Base-by-base conservation (phyloP, 1,140 invertebrate species). In the Ladona fulva region DNA sequence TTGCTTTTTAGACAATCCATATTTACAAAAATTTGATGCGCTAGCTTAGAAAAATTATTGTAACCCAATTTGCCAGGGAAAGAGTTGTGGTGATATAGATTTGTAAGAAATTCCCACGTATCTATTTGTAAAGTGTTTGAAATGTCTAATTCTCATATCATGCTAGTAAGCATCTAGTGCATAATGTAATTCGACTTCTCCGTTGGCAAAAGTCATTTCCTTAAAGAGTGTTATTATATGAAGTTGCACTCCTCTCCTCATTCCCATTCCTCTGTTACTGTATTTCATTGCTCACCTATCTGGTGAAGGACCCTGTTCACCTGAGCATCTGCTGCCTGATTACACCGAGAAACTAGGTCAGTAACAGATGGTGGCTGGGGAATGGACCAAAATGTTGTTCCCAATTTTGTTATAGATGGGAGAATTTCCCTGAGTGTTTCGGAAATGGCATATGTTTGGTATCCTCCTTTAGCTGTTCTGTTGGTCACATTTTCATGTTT, bases 201-300 rank as follows among this genome's bases (percentile, higher is more conserved):
- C 29, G 8, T 5, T 8, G 29, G 29, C 29, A 37, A 37, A 37
- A 37, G 29, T 37, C 29, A 37, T 37, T 37, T 37, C 29, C 29
- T 37, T 37, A 37, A 37, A 37, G 52, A 66, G 52, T 66, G 52
- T 19, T 66, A 66, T 19, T 66, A 16, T 66, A 16, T 66, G 52
- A 66, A 66, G 16, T 66, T 66, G 12, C 52, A 22, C 52, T 66
- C 29, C 52, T 66, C 52, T 3, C 52, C 52, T 66, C 52, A 66
- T 66, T 66, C n/a, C 52, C 52, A 16, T 37, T 66, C 52, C 52
- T 22, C 52, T 66, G 52, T 66, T 66, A 66, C 52, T 66, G 52
- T 66, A 66, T 66, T 66, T 66, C 52, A 66, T 66, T 66, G 52
- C 52, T 66, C 52, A 66, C 52, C 52, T 22, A 66, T 19, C 52